Conservation (phyloP, 1,140 invertebrate genomes). For the Drosophila guanche region DNA sequence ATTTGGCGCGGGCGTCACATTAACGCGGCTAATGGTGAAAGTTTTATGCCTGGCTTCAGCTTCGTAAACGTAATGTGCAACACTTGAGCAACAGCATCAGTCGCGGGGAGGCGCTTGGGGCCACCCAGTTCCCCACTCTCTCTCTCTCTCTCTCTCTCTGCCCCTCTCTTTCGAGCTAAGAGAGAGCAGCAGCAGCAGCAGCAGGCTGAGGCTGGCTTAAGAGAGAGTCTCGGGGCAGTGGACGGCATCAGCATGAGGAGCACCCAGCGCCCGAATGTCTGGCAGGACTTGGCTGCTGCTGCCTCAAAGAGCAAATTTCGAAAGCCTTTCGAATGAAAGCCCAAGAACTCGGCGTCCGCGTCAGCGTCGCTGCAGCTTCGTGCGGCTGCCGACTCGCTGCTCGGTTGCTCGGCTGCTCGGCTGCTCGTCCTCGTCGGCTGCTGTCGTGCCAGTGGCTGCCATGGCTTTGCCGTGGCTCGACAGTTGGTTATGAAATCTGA, state of each 20-base stretch:
- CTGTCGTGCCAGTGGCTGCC: conserved; percentile 17
- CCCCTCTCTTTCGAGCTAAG: no score
- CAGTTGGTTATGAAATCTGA: conserved; percentile 81
- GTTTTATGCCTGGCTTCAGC: conserved; percentile 72
- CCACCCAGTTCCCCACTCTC: no score
- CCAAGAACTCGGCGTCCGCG: conserved; percentile 16
- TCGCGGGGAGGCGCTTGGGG: no score
- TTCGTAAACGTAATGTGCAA: conserved; percentile 73
- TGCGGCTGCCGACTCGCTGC: no score
- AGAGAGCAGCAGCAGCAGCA: neutral
- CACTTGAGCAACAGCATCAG: conserved; percentile 51
- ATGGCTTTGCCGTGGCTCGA: conserved; percentile 47
- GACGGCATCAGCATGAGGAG: conserved; percentile 42
- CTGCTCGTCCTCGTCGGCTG: conserved; percentile 2
- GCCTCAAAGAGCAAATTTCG: conserved; percentile 46
- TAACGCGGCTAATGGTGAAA: conserved; percentile 78
- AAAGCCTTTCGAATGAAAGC: conserved; percentile 45
- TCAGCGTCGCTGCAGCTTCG: no score
- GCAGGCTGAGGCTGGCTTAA: conserved; percentile 13
- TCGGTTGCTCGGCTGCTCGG: neutral
- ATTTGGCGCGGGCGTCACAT: conserved; percentile 68
- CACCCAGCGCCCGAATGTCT: conserved; percentile 6
- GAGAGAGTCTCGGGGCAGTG: conserved; percentile 31
- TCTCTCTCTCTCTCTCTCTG: no score
- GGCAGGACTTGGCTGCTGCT: neutral